phyloP scores from a whole-genome alignment of 2,113 vertebrate species.

The Epinephelus moara region DNA sequence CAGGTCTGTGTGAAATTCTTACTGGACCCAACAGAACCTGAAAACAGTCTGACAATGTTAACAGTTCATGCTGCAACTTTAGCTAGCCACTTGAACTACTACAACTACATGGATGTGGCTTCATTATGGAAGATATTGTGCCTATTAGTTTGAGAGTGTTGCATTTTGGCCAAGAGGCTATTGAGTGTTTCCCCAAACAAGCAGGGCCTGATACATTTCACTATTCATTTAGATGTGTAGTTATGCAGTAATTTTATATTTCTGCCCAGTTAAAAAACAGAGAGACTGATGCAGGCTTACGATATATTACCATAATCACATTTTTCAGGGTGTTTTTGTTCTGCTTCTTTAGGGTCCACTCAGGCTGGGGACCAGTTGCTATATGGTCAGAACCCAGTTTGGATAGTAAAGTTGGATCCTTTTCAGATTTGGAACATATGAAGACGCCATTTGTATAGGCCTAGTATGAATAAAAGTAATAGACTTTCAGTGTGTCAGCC shows the following conservation, averaged over 20 bases:
- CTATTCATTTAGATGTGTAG: neutral
- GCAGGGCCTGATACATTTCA: neutral
- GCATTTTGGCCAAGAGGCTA: too few relatives aligned
- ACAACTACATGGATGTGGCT: neutral
- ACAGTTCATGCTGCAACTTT: constrained; percentile 17
- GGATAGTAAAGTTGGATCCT: neutral
- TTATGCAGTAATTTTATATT: neutral
- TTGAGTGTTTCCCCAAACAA: neutral
- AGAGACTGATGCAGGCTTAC: neutral
- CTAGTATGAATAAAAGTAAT: neutral
- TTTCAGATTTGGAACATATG: neutral
- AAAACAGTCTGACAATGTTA: neutral
- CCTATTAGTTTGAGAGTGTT: neutral
- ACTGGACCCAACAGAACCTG: neutral
- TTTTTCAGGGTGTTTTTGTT: neutral
- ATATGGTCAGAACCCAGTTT: neutral
- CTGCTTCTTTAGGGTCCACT: neutral
- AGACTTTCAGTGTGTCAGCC: neutral
- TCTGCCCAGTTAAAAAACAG: neutral
- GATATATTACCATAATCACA: neutral
- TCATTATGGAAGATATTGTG: neutral
- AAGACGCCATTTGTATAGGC: neutral
- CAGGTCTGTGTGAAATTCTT: neutral
- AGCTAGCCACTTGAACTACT: neutral
- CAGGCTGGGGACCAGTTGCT: neutral